Conservation (phyloP, 2,113 vertebrate genomes). For the Mionectes macconnelli region DNA sequence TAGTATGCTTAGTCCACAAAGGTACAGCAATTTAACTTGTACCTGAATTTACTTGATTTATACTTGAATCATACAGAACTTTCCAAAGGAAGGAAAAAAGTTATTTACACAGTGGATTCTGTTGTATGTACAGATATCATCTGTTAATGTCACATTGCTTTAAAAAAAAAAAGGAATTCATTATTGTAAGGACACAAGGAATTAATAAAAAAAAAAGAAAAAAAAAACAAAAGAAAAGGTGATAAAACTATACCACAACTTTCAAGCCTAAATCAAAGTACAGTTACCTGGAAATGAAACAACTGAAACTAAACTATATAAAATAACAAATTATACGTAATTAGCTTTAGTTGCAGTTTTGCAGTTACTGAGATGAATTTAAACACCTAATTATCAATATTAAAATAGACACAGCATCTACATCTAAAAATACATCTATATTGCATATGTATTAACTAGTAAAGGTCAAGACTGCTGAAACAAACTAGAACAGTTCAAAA, state of each 20-base stretch:
- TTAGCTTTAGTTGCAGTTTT: background rate
- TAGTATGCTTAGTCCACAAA: background rate
- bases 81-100: background rate
- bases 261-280: background rate
- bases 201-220: background rate
- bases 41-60: background rate
- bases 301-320: background rate
- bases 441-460: background rate
- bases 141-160: background rate
- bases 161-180: background rate
- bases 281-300: background rate
- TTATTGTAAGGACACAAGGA: background rate
- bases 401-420: background rate
- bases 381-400: background rate
- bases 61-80: background rate
- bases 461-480: background rate
- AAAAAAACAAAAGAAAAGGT: accelerated
- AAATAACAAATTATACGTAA: background rate
- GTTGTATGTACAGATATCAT: background rate
- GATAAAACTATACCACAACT: background rate
- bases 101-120: background rate
- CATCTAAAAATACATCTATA: background rate
- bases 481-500: background rate
- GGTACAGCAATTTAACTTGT: background rate
- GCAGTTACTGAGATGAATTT: background rate